phyloP scores from a whole-genome alignment of 2,797 vertebrate genomes.

The Hoplostethus atlanticus region DNA sequence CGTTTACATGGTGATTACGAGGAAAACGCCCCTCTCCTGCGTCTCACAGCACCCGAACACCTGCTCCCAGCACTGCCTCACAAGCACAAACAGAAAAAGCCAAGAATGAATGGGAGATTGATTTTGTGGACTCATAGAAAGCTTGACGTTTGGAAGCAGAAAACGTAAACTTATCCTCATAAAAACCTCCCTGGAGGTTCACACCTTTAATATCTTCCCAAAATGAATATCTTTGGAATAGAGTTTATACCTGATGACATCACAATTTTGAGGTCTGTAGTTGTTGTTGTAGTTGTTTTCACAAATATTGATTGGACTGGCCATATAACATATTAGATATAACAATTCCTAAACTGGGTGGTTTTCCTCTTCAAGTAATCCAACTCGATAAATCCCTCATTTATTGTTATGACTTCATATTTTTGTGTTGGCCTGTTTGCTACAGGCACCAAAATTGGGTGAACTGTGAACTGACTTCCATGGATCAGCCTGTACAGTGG shows the following conservation, averaged over 20 bases:
- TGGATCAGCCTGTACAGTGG: conserved; percentile 40
- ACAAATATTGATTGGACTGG: neutral
- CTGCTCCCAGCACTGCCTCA: conserved; percentile 42
- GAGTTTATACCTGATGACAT: neutral
- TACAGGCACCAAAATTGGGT: conserved; percentile 32
- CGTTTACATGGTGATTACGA: conserved; percentile 67
- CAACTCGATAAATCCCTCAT: conserved; percentile 24
- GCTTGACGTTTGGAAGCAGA: neutral
- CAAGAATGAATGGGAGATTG: neutral
- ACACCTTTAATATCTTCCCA: neutral
- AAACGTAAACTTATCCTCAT: neutral
- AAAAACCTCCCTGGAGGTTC: neutral
- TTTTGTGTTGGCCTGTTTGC: conserved; percentile 32
- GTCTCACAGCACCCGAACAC: conserved; percentile 53
- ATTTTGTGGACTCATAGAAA: neutral
- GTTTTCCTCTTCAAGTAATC: neutral
- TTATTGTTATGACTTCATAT: conserved; percentile 43
- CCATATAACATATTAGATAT: neutral
- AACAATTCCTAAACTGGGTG: neutral
- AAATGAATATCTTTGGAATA: neutral
- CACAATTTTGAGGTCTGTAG: neutral
- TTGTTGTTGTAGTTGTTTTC: neutral
- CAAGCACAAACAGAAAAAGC: conserved; percentile 23
- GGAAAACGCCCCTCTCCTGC: conserved; percentile 30
- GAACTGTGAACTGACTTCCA: conserved; percentile 44